Conservation (phyloP, 2,888 invertebrate genomes). For the Lasioglossum pauxillum region DNA sequence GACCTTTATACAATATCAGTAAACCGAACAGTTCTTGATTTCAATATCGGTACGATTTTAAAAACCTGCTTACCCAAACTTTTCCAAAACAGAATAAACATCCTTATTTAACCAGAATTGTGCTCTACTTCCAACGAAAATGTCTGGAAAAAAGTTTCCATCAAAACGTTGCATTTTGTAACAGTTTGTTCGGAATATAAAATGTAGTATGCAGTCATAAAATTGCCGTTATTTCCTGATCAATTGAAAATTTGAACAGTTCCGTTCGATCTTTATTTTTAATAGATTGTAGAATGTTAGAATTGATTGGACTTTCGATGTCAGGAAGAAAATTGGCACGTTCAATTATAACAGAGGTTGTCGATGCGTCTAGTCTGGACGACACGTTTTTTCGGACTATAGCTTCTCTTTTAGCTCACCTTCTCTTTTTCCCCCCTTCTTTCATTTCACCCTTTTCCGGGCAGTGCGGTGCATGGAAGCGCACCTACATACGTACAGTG, state of each 20-base stretch:
- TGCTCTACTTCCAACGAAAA: not conserved
- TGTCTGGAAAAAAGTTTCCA: not conserved
- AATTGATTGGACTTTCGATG: slow-evolving; percentile 1
- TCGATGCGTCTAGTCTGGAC: slow-evolving; percentile 26
- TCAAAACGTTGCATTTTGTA: not conserved
- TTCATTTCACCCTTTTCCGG: slow-evolving; percentile 38
- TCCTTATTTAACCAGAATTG: no score
- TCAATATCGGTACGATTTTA: no score
- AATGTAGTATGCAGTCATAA: not conserved
- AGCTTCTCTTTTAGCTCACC: slow-evolving; percentile 29
- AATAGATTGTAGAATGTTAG: not conserved
- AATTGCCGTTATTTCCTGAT: not conserved
- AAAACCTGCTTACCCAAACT: no score
- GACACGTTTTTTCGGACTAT: slow-evolving; percentile 23
- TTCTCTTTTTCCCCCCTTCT: slow-evolving; percentile 22
- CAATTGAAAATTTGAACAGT: not conserved
- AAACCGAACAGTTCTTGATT: no score
- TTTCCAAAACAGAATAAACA: no score
- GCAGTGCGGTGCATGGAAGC: slow-evolving; percentile 33
- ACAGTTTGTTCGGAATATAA: not conserved
- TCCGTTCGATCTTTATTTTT: not conserved
- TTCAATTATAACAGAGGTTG: not conserved
- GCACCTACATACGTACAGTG: slow-evolving; percentile 40
- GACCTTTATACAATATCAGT: no score
- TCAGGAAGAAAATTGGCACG: not conserved